Conservation (phyloP, 2,888 invertebrate genomes). For the Galerucella pusilla region DNA sequence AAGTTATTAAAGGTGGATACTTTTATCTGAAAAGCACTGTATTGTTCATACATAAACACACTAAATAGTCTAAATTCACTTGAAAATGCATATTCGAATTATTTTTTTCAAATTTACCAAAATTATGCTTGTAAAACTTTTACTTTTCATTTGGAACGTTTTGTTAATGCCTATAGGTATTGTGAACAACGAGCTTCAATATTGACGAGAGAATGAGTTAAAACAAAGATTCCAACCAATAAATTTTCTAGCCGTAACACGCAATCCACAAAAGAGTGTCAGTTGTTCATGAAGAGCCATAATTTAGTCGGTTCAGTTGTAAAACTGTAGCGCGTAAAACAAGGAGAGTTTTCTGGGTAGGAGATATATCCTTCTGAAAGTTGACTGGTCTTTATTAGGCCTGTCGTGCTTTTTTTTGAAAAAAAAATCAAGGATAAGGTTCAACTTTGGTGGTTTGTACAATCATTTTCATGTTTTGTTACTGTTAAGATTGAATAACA, state of each 20-base stretch:
- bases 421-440: background rate
- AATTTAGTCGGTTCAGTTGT: constrained; percentile 50
- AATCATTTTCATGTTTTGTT: too few species aligned
- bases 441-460: too few species aligned
- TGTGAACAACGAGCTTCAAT: background rate
- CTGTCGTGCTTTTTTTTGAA: background rate
- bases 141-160: background rate
- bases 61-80: too few species aligned
- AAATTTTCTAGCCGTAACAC: constrained; percentile 32
- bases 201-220: constrained; percentile 14
- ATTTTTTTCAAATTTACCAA: too few species aligned
- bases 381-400: constrained; percentile 14
- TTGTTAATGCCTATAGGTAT: background rate
- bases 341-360: constrained; percentile 51
- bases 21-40: too few species aligned
- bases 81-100: too few species aligned
- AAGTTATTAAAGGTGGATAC: too few species aligned
- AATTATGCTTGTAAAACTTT: background rate
- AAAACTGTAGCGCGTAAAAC: constrained; percentile 48
- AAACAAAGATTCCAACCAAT: constrained; percentile 37
- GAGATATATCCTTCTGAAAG: constrained; percentile 47
- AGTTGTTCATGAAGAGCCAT: constrained; percentile 52
- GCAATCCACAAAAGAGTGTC: constrained; percentile 47
- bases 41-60: too few species aligned
- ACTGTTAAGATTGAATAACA: too few species aligned